Evolutionary conservation across 2,113 vertebrate species (phyloP).

Genomic region (Vidua macroura): DNA sequence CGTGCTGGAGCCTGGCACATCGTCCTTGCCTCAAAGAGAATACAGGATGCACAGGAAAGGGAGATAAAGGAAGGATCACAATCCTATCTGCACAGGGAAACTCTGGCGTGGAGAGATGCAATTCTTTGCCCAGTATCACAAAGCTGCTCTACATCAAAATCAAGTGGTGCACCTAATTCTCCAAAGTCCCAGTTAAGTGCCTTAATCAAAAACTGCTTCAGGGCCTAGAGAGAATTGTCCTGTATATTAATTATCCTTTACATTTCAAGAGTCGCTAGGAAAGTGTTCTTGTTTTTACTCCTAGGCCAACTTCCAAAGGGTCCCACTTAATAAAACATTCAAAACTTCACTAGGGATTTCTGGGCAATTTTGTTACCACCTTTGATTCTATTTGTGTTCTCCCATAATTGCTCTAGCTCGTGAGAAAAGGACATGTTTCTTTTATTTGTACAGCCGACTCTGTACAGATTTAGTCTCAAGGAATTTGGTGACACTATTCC

Average conservation of each 20-base stretch:
- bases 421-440: not conserved
- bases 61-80: not conserved
- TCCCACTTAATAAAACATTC: conserved; percentile 33
- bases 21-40: not conserved
- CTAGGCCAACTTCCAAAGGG: conserved; percentile 37
- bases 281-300: not conserved
- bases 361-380: not conserved
- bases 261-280: not conserved
- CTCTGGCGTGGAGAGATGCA: not conserved
- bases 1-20: not conserved
- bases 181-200: conserved; percentile 28
- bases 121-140: not conserved
- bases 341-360: conserved; percentile 28
- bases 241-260: conserved; percentile 64
- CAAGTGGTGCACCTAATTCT: conserved; percentile 31
- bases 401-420: not conserved
- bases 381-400: conserved; percentile 5
- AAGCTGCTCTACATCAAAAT: conserved; percentile 14
- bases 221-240: conserved; percentile 57
- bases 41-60: not conserved
- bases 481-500: not conserved
- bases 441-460: not conserved
- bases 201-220: conserved; percentile 61
- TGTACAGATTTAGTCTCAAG: not conserved
- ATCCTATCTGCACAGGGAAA: not conserved